Percentiles rank a stretch among this genome's conserved stretches.
Conservation (phyloP, 2,113 vertebrate genomes). For the Bufo gargarizans region DNA sequence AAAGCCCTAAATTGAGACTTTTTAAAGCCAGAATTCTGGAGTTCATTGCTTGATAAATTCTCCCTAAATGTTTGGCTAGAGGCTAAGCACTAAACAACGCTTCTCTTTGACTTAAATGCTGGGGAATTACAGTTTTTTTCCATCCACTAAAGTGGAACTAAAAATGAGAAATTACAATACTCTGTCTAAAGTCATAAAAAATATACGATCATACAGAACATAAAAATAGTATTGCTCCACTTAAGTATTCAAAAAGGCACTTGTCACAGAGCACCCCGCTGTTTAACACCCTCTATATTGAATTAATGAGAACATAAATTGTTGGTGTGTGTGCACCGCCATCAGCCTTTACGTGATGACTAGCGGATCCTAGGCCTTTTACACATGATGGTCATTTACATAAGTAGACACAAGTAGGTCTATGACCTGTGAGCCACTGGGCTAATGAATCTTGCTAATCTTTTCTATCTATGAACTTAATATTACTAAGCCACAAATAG, state of each 20-base stretch:
- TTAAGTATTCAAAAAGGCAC: neutral
- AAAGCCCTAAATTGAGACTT: no score
- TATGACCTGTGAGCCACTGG: no score
- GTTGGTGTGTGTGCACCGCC: neutral
- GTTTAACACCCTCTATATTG: neutral
- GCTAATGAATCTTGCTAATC: no score
- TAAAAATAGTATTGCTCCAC: neutral
- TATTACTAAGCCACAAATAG: no score
- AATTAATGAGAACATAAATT: neutral
- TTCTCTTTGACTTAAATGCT: neutral
- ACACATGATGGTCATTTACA: neutral
- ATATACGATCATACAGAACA: neutral
- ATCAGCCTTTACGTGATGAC: neutral
- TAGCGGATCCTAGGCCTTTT: neutral
- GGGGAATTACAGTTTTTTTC: neutral
- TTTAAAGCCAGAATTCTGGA: no score
- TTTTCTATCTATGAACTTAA: no score
- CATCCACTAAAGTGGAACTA: neutral
- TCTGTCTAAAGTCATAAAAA: neutral
- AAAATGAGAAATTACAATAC: neutral
- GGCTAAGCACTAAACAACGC: neutral
- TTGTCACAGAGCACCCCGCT: neutral
- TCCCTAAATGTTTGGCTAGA: no score
- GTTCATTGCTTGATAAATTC: no score
- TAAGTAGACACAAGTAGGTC: neutral